These are phyloP conservation scores for Oxyteleia sp. DNA, from an alignment of 2,888 invertebrate species.

Conservation along the genomic window DNA sequence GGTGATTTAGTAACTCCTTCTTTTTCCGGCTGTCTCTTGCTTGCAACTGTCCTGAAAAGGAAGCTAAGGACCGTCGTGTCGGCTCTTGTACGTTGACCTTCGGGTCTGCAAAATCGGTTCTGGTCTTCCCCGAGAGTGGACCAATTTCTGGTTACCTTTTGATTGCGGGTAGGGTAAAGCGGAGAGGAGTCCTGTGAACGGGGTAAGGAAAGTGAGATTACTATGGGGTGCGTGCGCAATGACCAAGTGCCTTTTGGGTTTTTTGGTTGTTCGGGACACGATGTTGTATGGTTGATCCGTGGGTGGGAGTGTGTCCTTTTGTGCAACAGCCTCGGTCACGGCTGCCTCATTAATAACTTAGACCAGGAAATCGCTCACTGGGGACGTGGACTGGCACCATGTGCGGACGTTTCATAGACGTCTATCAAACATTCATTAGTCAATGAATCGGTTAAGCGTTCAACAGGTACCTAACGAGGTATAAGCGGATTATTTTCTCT, in stretches of 20 bases:
- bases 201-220: conserved; percentile 1
- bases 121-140: neutral
- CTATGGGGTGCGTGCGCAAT: conserved; percentile 15
- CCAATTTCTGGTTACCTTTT: neutral
- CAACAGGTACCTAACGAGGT: conserved; percentile 47
- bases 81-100: neutral
- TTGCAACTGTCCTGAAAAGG: conserved; percentile 9
- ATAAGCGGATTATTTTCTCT: conserved; percentile 26
- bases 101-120: neutral
- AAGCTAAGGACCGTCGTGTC: neutral
- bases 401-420: conserved; percentile 35
- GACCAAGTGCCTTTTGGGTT: neutral
- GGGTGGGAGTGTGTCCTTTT: conserved; percentile 5
- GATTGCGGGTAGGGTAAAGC: neutral
- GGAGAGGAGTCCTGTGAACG: conserved; percentile 6
- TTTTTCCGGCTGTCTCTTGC: conserved; percentile 43
- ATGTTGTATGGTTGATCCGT: neutral
- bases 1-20: conserved; percentile 79
- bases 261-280: neutral
- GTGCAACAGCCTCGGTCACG: neutral
- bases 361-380: neutral
- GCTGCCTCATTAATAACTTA: neutral
- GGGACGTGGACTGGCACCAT: neutral
- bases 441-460: conserved; percentile 43
- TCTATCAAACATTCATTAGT: conserved; percentile 37